Base-by-base conservation (phyloP, 1,140 invertebrate genomes). In the Lordiphosa collinella region DNA sequence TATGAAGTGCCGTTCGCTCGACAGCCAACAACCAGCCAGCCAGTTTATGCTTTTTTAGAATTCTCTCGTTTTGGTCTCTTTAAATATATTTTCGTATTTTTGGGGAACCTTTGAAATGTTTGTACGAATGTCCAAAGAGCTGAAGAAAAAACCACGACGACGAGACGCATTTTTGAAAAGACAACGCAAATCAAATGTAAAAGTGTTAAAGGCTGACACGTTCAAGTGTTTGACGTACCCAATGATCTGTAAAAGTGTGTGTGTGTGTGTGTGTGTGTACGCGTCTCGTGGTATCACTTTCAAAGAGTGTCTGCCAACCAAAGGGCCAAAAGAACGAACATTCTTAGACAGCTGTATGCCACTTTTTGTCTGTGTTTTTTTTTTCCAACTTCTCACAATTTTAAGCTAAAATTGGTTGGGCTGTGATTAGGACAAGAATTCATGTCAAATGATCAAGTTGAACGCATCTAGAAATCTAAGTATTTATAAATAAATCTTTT, bases 201-300 rank as follows among this genome's bases (percentile, higher is more conserved):
- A 66, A 68, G 65, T 68, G 62, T 68, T 68, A 66, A 68, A 65
- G 62, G 34, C 65, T 68, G 65, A 68, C 65, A 68, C 65, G 58
- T 68, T 66, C 65, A 25, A 68, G 65, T 68, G 65, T 59, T 67
- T 68, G 65, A 66, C 47, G 47, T 64, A 48, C 11, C 43, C 22
- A 13, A 7, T 31, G 11, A 18, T 49, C 6, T 18, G 22, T 49
- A 44, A 50, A 38, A 10, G 8, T 40, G 22, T 51, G 47, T 22
- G 14, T 40, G 13, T 14, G 9, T 9, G 34, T 43, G 38, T 58
- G 14, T 37, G 16, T 40, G n/a, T n/a, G n/a, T n/a, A n/a, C 60
- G 38, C 48, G 13, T 52, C 25, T 40, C 43, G 49, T 16, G 29
- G 56, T 69, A 69, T 69, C 66, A 61, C 31, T 69, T 68, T 69